Percentiles rank a stretch among this genome's conserved stretches.
These are phyloP conservation scores for Oasisia sp. DNA, from an alignment of 2,888 invertebrate genomes.

Conservation along the genomic window DNA sequence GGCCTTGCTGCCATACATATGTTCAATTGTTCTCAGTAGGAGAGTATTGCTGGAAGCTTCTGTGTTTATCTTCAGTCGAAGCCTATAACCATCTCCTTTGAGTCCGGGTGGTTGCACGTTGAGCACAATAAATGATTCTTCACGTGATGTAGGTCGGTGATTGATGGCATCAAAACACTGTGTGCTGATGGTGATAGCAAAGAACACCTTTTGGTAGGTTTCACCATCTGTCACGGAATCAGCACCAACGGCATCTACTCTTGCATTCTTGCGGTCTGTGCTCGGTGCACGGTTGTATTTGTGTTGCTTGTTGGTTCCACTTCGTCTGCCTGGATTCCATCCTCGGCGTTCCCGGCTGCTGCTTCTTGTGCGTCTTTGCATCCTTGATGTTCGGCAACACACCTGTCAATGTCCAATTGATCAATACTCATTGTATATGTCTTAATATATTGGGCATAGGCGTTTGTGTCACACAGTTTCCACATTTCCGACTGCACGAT, in stretches of 20 bases:
- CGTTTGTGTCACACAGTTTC: too few species aligned
- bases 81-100: not conserved
- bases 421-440: too few species aligned
- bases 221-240: not conserved
- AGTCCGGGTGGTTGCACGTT: not conserved
- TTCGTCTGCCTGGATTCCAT: not conserved
- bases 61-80: conserved; percentile 8
- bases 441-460: too few species aligned
- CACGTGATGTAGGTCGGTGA: too few species aligned
- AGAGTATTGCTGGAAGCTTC: not conserved
- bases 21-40: not conserved
- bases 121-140: not conserved
- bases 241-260: not conserved
- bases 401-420: not conserved
- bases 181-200: too few species aligned
- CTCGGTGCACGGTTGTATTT: not conserved
- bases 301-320: not conserved
- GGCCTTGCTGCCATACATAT: not conserved
- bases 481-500: not conserved
- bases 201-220: not conserved
- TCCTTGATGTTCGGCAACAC: not conserved
- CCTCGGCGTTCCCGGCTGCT: not conserved
- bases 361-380: not conserved
- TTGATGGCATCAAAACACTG: too few species aligned
- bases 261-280: not conserved